Percentiles rank a stretch among this genome's conserved stretches.
Conservation (phyloP, 2,888 invertebrate species). For the Amiota minor region DNA sequence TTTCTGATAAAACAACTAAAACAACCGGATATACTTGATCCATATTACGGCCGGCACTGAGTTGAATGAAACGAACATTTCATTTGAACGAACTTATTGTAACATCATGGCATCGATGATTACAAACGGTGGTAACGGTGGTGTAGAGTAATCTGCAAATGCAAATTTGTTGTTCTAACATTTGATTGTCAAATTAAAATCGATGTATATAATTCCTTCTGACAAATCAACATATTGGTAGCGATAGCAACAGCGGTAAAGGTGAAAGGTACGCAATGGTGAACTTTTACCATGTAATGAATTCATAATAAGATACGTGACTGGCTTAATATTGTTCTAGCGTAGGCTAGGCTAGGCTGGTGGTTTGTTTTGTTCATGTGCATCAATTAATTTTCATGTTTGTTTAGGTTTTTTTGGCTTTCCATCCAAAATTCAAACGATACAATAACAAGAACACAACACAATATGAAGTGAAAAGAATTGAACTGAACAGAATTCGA, state of each 20-base stretch:
- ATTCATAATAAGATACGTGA: conserved; percentile 8
- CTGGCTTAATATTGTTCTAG: not conserved
- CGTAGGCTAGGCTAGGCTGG: no score
- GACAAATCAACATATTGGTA: not conserved
- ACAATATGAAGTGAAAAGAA: no score
- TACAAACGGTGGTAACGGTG: no score
- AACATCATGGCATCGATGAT: no score
- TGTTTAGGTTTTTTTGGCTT: not conserved
- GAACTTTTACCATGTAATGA: not conserved
- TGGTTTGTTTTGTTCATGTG: no score
- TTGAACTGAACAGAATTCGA: no score
- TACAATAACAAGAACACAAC: no score
- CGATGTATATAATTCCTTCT: not conserved
- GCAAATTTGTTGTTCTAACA: not conserved
- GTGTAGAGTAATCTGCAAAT: no score
- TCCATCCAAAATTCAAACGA: not conserved
- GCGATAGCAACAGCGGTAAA: no score
- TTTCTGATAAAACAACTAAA: conserved; percentile 37
- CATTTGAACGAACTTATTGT: not conserved
- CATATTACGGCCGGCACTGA: conserved; percentile 29
- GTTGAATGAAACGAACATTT: not conserved
- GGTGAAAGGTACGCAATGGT: no score
- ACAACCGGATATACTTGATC: conserved; percentile 41
- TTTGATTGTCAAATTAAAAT: not conserved
- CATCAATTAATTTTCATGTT: not conserved